Evolutionary conservation across 2,113 vertebrate species (phyloP), one percentile per base, ranked within the genome.

Genomic region (Oncorhynchus tshawytscha): DNA sequence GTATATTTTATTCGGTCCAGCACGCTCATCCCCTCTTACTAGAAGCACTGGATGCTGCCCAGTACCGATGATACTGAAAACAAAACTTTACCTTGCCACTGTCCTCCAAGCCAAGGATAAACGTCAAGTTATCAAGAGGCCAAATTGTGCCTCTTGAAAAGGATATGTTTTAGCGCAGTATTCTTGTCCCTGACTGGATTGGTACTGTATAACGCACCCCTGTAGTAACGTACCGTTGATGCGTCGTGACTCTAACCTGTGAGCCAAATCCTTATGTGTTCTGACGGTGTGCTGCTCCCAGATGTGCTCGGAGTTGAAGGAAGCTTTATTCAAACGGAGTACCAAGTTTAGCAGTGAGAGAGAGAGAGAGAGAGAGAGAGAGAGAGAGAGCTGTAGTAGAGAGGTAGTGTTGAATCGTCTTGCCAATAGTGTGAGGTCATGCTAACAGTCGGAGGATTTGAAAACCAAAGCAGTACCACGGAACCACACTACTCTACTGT

Each of bases 281-380:
- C 67, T 6, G 72, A 83, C 80, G 75, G 87, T 84, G 84, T 86
- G 90, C 89, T 84, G 89, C 85, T 90, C 87, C 83, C 86, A 88
- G 83, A 80, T 82, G 86, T 72, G 89, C 83, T 75, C 81, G 79
- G 91, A 88, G 88, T 89, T 92, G 92, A 93, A 93, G 93, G 93
- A 92, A 90, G 90, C 88, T 90, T 89, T 92, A 88, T 92, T 89
- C 91, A 90, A 88, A 90, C 77, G 74, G 82, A 12, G 72, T 77
- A 83, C 60, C 87, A 88, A 88, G 87, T 92, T 92, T 90, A 91
- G 89, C 84, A 81, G 87, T 81, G 81, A 84, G 78, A 78, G 73
- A 71, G 66, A 31, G 25, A 68, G 69, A 62, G 62, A 66, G 65
- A 84, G 78, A 78, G 73, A 71, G 66, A 31, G 25, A 68, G 69